phyloP scores from a whole-genome alignment of 92 coral and sea anemone genomes.

The Chrysogorgia sp. region DNA sequence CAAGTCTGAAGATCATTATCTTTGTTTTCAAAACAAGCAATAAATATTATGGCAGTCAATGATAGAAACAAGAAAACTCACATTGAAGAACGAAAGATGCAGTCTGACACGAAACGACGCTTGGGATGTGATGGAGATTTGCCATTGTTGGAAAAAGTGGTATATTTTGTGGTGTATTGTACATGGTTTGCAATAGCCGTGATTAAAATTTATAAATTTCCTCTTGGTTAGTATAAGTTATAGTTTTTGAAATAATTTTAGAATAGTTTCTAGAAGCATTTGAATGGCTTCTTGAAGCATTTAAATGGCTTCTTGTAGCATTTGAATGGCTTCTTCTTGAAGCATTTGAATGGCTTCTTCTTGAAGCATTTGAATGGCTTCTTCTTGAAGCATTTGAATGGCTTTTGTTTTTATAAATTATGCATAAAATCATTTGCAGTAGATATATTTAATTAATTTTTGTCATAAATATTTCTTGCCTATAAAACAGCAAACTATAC shows the following conservation, averaged over 20 bases:
- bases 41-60: not conserved
- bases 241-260: not conserved
- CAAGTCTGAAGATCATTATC: too few species aligned
- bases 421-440: too few species aligned
- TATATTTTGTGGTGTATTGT: conserved; percentile 21
- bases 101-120: not conserved
- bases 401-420: too few species aligned
- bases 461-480: too few species aligned
- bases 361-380: too few species aligned
- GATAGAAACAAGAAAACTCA: not conserved
- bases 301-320: not conserved
- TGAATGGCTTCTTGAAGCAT: not conserved
- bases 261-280: not conserved
- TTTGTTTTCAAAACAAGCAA: too few species aligned
- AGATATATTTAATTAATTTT: too few species aligned
- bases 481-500: too few species aligned
- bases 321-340: too few species aligned
- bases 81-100: not conserved
- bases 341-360: too few species aligned
- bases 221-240: conserved; percentile 16
- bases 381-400: too few species aligned
- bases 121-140: conserved; percentile 16
- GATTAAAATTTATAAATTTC: conserved; percentile 22
- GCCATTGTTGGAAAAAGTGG: conserved; percentile 29
- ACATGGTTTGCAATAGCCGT: conserved; percentile 16